phyloP scores from a whole-genome alignment of 2,113 vertebrate genomes.

The Lonchura striata region DNA sequence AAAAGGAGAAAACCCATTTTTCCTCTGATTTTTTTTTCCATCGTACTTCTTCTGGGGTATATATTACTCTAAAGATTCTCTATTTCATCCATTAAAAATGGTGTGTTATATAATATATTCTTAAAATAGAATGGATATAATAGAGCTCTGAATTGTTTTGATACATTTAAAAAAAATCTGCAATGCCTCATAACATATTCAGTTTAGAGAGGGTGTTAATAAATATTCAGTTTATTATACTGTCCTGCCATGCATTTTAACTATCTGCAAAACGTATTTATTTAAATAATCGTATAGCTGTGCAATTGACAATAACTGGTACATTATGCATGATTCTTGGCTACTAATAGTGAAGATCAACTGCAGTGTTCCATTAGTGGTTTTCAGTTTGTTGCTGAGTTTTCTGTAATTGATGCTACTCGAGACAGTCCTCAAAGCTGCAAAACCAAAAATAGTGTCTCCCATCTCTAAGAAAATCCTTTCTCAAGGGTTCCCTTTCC shows the following conservation, averaged over 20 bases:
- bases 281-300: background rate
- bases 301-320: conserved; percentile 6
- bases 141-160: background rate
- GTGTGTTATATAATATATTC: background rate
- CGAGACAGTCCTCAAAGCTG: background rate
- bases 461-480: background rate
- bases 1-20: background rate
- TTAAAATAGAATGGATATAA: background rate
- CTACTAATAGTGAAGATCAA: background rate
- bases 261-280: background rate
- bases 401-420: background rate
- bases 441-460: background rate
- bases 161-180: background rate
- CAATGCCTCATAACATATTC: background rate
- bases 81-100: background rate
- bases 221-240: background rate
- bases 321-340: conserved; percentile 8
- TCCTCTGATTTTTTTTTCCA: background rate
- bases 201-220: background rate
- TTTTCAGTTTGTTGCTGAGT: conserved; percentile 27
- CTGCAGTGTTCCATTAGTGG: background rate
- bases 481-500: background rate
- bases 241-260: conserved; percentile 8
- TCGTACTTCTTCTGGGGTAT: background rate
- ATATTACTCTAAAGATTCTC: background rate